Conservation (phyloP, 2,797 vertebrate genomes). For the Diplodus puntazzo region DNA sequence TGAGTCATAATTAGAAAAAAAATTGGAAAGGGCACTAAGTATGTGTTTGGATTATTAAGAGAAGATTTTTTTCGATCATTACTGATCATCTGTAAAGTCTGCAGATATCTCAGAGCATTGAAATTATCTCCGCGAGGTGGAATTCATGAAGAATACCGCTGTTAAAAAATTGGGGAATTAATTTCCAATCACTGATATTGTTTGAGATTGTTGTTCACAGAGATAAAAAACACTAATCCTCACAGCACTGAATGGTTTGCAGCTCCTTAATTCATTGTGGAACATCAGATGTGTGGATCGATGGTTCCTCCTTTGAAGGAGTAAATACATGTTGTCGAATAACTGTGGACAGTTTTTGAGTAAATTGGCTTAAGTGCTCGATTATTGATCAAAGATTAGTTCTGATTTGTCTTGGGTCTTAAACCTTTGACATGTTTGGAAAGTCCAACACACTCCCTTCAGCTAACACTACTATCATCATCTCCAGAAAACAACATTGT, state of each 20-base stretch:
- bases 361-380: background rate
- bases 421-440: background rate
- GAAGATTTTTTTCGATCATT: slow-evolving; percentile 30
- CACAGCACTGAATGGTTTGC: slow-evolving; percentile 33
- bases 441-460: too few species aligned
- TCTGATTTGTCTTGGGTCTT: background rate
- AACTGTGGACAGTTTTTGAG: background rate
- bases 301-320: slow-evolving; percentile 25
- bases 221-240: slow-evolving; percentile 61
- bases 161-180: slow-evolving; percentile 28
- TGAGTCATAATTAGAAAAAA: slow-evolving; percentile 28
- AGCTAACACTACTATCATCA: too few species aligned
- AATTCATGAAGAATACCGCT: slow-evolving; percentile 24
- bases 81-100: slow-evolving; percentile 24
- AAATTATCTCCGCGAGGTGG: slow-evolving; percentile 11
- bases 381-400: slow-evolving; percentile 12
- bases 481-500: too few species aligned
- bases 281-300: slow-evolving; percentile 22
- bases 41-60: slow-evolving; percentile 5
- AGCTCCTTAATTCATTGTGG: slow-evolving; percentile 24
- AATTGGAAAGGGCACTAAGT: background rate
- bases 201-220: slow-evolving; percentile 21
- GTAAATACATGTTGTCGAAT: slow-evolving; percentile 2
- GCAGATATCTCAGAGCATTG: slow-evolving; percentile 33
- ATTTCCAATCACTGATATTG: slow-evolving; percentile 40